phyloP scores from a whole-genome alignment of 2,888 invertebrate species.

The Pseudoips prasinana region DNA sequence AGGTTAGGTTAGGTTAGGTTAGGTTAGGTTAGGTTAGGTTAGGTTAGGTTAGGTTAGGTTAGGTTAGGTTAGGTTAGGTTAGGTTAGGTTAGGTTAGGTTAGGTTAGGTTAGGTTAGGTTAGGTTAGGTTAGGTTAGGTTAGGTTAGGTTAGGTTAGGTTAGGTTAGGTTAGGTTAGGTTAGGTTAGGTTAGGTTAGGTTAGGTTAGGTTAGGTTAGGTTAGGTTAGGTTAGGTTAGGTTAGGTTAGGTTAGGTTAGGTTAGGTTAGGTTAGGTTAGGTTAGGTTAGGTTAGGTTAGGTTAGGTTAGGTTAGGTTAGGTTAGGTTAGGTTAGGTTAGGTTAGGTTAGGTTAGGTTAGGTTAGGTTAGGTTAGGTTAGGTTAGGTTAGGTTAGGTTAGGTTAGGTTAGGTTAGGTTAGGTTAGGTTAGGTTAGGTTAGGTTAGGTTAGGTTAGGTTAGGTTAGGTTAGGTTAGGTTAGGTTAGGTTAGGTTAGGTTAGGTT shows the following conservation, averaged over 20 bases:
- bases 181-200: not conserved
- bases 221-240: not conserved
- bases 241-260: not conserved
- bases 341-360: conserved; percentile 15
- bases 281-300: not conserved
- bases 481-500: conserved; percentile 20
- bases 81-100: not conserved
- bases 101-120: not conserved
- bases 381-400: conserved; percentile 24
- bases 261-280: not conserved
- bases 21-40: not conserved
- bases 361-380: conserved; percentile 18
- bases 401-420: conserved; percentile 24
- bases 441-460: conserved; percentile 12
- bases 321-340: not conserved
- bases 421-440: conserved; percentile 16
- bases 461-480: conserved; percentile 20
- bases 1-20: not conserved
- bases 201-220: not conserved
- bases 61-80: not conserved
- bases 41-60: not conserved
- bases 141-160: not conserved
- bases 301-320: not conserved
- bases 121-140: not conserved
- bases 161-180: not conserved